A percentile compares a stretch with the other conserved stretches of the same genome.
Evolutionary conservation across 2,113 vertebrate species (phyloP).

Genomic region (Rhineura floridana): DNA sequence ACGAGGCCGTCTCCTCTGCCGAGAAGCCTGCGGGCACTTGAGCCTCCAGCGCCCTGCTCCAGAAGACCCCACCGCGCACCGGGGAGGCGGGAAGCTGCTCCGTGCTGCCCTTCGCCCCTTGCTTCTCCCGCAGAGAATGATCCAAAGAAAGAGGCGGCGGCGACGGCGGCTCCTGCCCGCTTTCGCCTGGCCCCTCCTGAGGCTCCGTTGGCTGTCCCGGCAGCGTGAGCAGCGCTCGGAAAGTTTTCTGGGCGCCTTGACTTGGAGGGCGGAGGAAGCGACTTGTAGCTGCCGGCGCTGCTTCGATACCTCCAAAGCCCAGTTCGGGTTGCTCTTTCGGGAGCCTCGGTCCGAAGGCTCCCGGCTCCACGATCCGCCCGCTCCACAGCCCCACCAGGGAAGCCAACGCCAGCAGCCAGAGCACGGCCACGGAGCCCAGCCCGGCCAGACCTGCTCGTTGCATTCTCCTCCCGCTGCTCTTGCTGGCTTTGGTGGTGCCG

Average conservation of each 20-base stretch:
- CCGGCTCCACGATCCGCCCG: conserved; percentile 35
- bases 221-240: conserved; percentile 87
- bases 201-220: conserved; percentile 61
- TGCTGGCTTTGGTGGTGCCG: conserved; percentile 32
- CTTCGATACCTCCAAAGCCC: background rate
- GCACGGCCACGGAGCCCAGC: conserved; percentile 58
- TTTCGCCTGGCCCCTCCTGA: conserved; percentile 19
- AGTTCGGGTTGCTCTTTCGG: conserved; percentile 12
- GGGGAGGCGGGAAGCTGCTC: conserved; percentile 38
- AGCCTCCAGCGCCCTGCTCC: conserved; percentile 84
- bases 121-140: conserved; percentile 64
- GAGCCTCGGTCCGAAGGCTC: conserved; percentile 2
- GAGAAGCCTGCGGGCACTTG: conserved; percentile 82
- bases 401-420: conserved; percentile 71
- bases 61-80: conserved; percentile 86
- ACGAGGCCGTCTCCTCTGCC: conserved; percentile 78
- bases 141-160: conserved; percentile 10
- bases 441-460: conserved; percentile 51
- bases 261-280: conserved; percentile 40
- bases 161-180: conserved; percentile 27
- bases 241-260: conserved; percentile 83
- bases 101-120: background rate
- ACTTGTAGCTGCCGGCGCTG: conserved; percentile 38
- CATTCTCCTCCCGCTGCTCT: conserved; percentile 51
- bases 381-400: conserved; percentile 69